Evolutionary conservation across 2,797 vertebrate species (phyloP).

Genomic region (Danio kyathit): DNA sequence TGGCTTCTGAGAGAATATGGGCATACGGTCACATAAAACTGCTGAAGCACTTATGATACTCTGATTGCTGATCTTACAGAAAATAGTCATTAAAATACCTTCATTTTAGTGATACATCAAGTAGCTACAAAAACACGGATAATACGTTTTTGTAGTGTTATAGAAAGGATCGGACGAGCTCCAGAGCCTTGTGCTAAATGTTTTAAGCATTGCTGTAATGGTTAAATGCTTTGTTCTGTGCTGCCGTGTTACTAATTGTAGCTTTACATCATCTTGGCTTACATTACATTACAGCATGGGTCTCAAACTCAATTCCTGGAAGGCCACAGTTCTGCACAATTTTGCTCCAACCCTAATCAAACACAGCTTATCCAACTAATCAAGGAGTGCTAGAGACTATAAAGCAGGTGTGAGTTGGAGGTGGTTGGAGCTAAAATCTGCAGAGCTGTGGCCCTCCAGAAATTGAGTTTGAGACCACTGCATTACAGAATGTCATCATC

Average conservation of each 20-base stretch:
- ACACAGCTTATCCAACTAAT: too few relatives aligned
- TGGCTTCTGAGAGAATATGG: constrained; percentile 65
- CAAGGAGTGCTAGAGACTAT: too few relatives aligned
- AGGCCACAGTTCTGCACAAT: too few relatives aligned
- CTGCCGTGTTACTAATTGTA: constrained; percentile 3
- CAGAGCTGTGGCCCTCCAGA: too few relatives aligned
- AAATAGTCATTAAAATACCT: constrained; percentile 33
- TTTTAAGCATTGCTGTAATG: constrained; percentile 4
- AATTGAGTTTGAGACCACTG: neutral
- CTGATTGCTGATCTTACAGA: neutral
- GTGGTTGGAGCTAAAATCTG: too few relatives aligned
- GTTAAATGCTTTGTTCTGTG: constrained; percentile 1
- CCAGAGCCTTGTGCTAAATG: constrained; percentile 4
- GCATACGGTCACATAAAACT: constrained; percentile 50
- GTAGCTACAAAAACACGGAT: constrained; percentile 41
- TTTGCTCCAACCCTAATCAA: too few relatives aligned
- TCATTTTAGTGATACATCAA: constrained; percentile 20
- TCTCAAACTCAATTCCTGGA: too few relatives aligned
- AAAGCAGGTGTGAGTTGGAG: too few relatives aligned
- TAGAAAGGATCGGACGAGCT: constrained; percentile 27
- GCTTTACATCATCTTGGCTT: constrained; percentile 10
- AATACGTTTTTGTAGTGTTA: constrained; percentile 29
- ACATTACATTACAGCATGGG: neutral
- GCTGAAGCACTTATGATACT: constrained; percentile 5
- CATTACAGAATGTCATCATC: neutral